Conservation (phyloP, 2,888 invertebrate species). For the Dermolepida albohirtum region DNA sequence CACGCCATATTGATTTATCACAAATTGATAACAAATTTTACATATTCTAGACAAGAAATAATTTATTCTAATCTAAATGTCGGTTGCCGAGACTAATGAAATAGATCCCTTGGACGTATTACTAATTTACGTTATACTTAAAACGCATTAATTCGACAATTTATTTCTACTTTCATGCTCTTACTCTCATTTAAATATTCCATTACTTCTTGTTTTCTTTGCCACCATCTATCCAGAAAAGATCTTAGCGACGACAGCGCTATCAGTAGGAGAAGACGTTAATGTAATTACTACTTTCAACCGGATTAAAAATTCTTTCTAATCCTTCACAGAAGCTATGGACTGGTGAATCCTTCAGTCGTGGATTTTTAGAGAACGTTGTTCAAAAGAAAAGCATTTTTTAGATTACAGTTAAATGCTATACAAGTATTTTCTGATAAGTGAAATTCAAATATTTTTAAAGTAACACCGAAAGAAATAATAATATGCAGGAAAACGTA, state of each 20-base stretch:
- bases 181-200: slow-evolving; percentile 30
- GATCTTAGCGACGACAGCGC: slow-evolving; percentile 17
- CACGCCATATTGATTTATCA: too few relatives aligned
- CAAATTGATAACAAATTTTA: neutral
- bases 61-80: slow-evolving; percentile 1
- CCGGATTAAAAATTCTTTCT: slow-evolving; percentile 43
- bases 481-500: too few relatives aligned
- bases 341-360: neutral
- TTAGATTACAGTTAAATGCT: neutral
- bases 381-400: slow-evolving; percentile 7
- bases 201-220: slow-evolving; percentile 27
- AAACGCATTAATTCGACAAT: slow-evolving; percentile 23
- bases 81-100: slow-evolving; percentile 5
- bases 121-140: slow-evolving; percentile 33
- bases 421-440: too few relatives aligned
- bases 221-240: slow-evolving; percentile 24
- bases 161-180: slow-evolving; percentile 19
- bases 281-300: slow-evolving; percentile 44
- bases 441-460: too few relatives aligned
- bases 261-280: slow-evolving; percentile 37
- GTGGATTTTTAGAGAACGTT: slow-evolving; percentile 4
- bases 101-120: slow-evolving; percentile 15
- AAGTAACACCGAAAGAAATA: too few relatives aligned
- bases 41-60: neutral
- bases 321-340: slow-evolving; percentile 16